Conservation (phyloP, 2,888 invertebrate genomes). For the Drosophila infuscata region DNA sequence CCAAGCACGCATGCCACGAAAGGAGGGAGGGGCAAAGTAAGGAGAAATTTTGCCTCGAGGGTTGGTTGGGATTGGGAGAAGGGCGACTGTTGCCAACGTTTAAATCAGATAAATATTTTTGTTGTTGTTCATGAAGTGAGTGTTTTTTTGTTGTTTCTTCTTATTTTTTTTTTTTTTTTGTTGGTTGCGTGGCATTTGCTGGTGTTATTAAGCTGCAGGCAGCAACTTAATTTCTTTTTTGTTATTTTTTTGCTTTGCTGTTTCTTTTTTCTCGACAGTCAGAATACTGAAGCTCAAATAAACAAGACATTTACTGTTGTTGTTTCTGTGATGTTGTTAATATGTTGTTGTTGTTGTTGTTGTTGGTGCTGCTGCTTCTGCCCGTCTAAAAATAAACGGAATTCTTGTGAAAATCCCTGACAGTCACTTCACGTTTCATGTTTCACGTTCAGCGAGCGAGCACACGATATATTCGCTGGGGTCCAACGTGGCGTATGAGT, state of each 20-base stretch:
- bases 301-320: constrained; percentile 61
- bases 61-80: background rate
- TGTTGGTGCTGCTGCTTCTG: constrained; percentile 11
- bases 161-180: constrained; percentile 6
- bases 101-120: constrained; percentile 74
- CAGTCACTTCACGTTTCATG: constrained; percentile 57
- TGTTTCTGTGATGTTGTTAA: constrained; percentile 33
- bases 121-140: constrained; percentile 20
- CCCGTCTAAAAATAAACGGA: constrained; percentile 48
- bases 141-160: constrained; percentile 27
- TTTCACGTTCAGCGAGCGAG: constrained; percentile 31
- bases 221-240: constrained; percentile 76
- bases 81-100: constrained; percentile 65
- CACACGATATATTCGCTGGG: constrained; percentile 18
- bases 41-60: constrained; percentile 43
- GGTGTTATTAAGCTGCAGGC: constrained; percentile 76
- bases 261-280: constrained; percentile 24
- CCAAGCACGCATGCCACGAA: constrained; percentile 25
- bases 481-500: constrained; percentile 59
- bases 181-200: constrained; percentile 53
- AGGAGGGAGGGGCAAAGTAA: background rate
- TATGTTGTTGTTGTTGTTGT: constrained; percentile 32
- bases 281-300: constrained; percentile 57
- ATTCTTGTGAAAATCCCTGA: constrained; percentile 52
- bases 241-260: constrained; percentile 23